A percentile compares a stretch with the other conserved stretches of the same genome.
phyloP scores from a whole-genome alignment of 2,888 invertebrate species.

The Zhengitettix transpicula region DNA sequence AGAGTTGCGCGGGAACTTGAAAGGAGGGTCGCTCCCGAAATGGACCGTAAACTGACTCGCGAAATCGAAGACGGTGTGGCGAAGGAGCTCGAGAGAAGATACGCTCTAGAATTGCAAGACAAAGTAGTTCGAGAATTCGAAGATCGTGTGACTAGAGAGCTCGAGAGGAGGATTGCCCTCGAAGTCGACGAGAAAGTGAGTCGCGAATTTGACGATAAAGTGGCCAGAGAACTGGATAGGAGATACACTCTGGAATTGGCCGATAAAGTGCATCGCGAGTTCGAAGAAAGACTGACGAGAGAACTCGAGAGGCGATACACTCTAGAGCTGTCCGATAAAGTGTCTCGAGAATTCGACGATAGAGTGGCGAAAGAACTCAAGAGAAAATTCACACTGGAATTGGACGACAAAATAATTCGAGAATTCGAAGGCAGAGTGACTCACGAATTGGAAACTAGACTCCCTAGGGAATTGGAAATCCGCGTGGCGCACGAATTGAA shows the following conservation, averaged over 20 bases:
- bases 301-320: not conserved
- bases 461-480: not conserved
- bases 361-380: not conserved
- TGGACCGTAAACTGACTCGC: not conserved
- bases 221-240: not conserved
- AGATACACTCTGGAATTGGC: not conserved
- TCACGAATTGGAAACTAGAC: not conserved
- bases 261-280: not conserved
- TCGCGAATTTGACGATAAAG: not conserved
- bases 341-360: not conserved
- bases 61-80: not conserved
- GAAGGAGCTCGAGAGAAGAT: not conserved
- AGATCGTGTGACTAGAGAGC: not conserved
- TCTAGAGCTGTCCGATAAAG: not conserved
- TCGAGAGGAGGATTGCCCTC: not conserved
- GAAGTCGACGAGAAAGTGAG: not conserved
- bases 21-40: not conserved
- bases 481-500: not conserved
- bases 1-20: not conserved
- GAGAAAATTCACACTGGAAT: not conserved
- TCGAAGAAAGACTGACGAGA: not conserved
- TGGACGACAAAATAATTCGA: not conserved
- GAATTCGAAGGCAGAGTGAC: not conserved
- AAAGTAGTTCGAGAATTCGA: not conserved
- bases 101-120: not conserved